Base-by-base conservation (phyloP, 2,888 invertebrate species). In the Nebria brevicollis region DNA sequence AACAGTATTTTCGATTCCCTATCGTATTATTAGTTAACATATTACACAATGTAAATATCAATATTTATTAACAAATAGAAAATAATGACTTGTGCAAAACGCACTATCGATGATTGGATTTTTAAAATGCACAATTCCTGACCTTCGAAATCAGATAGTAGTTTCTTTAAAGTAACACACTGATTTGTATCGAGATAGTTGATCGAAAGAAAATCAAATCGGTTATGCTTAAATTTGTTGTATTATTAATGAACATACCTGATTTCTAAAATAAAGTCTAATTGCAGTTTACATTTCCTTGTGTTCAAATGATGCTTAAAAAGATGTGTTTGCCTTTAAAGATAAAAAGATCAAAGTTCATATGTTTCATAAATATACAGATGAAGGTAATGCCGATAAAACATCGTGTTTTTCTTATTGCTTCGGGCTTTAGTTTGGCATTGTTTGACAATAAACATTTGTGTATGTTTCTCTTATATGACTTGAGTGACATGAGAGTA, bases 301-400 rank as follows among this genome's bases (percentile, higher is more conserved):
- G 6, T 26, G 54, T 54, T 54, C 2, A 54, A 54, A 8, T 70
- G 70, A 70, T 70, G 70, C 1, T 34, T 70, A 70, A 26, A 54
- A 70, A 79, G 43, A 75, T 66, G 26, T 74, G 43, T 79, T 72
- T 74, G 42, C 54, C 64, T 79, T 20, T 20, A 66, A 34, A 34
- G 79, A 79, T 79, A 79, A 79, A 43, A 6, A 54, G 74, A 75
- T 42, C 79, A 79, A 74, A 79, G 79, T 79, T 79, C 79, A 70
- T 34, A 34, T 20, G 66, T 79, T 68, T 66, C 54, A 68, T 70
- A 70, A 11, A 25, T 11, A 66, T n/a, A 70, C 34, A 11, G 54
- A 54, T 54, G 8, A 11, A 13, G 54, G 54, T 54, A 54, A 54
- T 54, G 54, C 2, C 54, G 13, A 54, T 54, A 54, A 54, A 11